Evolutionary conservation across 2,797 vertebrate genomes (phyloP), one percentile per base, ranked within the genome.

Genomic region (Poeciliopsis turneri): DNA sequence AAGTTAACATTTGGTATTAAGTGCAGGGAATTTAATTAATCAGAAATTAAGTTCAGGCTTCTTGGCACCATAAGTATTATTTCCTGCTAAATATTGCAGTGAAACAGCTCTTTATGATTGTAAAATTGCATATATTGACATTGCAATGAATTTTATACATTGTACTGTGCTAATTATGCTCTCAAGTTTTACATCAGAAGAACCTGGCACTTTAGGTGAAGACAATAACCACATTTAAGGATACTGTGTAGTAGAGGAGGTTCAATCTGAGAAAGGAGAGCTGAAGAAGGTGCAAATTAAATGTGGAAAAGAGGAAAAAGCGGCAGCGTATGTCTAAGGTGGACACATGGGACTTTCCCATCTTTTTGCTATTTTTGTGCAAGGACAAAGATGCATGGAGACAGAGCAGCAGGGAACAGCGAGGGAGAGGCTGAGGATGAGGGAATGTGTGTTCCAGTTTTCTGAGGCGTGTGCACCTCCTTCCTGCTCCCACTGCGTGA

Each of bases 381-480:
- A 92, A 94, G 93, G 92, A 94, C 92, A 93, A 88, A 89, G 89
- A 95, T 84, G 77, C 84, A 80, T 84, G 79, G 87, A 86, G 84
- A 77, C 77, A 71, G 72, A 68, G 80, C 85, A 89, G 82, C 70
- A 79, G 82, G 77, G 81, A 45, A 72, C 74, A 77, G 78, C 9
- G 66, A 85, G 81, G 74, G 78, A 85, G 82, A 86, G 80, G 84
- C 87, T 88, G 82, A 86, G 86, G 84, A 88, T 77, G 79, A 82
- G 85, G 75, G 76, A 88, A 61, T 78, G 82, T 82, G 81, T 88
- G 90, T 90, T 92, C 92, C 93, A 92, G 90, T 90, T 92, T 93
- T 88, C 75, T 92, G 89, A 90, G 84, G 87, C 87, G 55, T 92
- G 89, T 75, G 77, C 73, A 87, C 74, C 80, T 83, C 72, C 84